Percentiles rank a stretch among this genome's conserved stretches.
These are phyloP conservation scores for Thyatira batis DNA, from an alignment of 2,888 invertebrate species.

Conservation along the genomic window DNA sequence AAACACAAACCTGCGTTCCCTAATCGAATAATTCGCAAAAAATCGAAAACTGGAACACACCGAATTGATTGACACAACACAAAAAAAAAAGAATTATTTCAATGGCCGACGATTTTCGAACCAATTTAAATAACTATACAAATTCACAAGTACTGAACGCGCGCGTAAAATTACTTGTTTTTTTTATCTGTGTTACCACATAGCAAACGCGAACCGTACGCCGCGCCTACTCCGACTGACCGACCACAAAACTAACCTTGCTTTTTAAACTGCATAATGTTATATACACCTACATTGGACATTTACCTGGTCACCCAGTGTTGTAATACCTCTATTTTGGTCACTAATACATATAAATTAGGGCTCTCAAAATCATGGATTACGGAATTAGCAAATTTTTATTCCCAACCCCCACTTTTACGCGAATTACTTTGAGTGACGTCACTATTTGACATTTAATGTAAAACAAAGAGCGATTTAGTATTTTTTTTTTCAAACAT, in stretches of 20 bases:
- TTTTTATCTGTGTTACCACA: slow-evolving; percentile 18
- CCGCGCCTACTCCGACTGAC: slow-evolving; percentile 58
- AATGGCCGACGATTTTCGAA: slow-evolving; percentile 27
- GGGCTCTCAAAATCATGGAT: background rate
- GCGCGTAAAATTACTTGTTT: slow-evolving; percentile 57
- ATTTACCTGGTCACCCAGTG: slow-evolving; percentile 8
- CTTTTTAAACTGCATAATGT: slow-evolving; percentile 39
- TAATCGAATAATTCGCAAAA: slow-evolving; percentile 30
- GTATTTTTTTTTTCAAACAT: background rate
- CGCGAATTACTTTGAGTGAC: background rate
- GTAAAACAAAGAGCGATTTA: slow-evolving; percentile 7
- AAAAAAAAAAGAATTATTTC: slow-evolving; percentile 41
- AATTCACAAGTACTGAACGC: slow-evolving; percentile 57
- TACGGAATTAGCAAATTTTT: background rate
- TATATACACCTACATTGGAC: slow-evolving; percentile 29
- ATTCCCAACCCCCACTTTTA: slow-evolving; percentile 3
- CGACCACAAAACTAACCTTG: slow-evolving; percentile 41
- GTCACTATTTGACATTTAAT: slow-evolving; percentile 6
- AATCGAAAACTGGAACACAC: slow-evolving; percentile 46
- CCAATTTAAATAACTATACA: slow-evolving; percentile 38
- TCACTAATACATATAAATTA: background rate
- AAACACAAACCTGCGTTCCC: slow-evolving; percentile 33
- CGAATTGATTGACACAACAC: slow-evolving; percentile 47
- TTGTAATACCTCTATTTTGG: background rate
- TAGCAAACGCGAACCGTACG: slow-evolving; percentile 49